Conservation (phyloP, 2,888 invertebrate genomes). For the Thecophora atra region DNA sequence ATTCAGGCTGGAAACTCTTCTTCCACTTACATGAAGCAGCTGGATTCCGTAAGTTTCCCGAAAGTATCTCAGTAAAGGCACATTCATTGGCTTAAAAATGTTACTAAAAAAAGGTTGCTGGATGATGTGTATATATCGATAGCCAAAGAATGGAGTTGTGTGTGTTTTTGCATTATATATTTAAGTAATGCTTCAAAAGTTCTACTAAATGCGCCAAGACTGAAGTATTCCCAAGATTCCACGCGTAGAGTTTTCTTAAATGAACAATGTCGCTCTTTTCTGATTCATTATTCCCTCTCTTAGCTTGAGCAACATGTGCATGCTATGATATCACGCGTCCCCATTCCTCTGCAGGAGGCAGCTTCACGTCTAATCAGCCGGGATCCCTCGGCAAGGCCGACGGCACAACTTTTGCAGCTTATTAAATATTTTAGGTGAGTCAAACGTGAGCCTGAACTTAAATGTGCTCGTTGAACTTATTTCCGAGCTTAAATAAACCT, state of each 20-base stretch:
- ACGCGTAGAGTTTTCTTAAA: neutral
- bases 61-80: no score
- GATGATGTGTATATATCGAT: neutral
- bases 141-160: neutral
- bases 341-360: conserved; percentile 87
- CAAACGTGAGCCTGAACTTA: no score
- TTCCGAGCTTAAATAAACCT: no score
- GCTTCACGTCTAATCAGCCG: conserved; percentile 82
- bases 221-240: neutral
- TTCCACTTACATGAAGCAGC: conserved; percentile 87
- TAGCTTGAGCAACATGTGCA: conserved; percentile 86
- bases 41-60: conserved; percentile 90
- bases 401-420: conserved; percentile 88
- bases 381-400: conserved; percentile 88
- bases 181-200: no score
- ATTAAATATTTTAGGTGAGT: conserved; percentile 90
- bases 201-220: no score
- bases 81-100: no score
- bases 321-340: conserved; percentile 80
- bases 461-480: no score
- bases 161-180: no score
- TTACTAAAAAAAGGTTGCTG: no score
- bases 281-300: neutral
- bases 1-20: conserved; percentile 92
- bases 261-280: neutral